Percentiles rank a stretch among this genome's conserved stretches.
Conservation (phyloP, 2,888 invertebrate genomes). For the Leptinotarsa juncta region DNA sequence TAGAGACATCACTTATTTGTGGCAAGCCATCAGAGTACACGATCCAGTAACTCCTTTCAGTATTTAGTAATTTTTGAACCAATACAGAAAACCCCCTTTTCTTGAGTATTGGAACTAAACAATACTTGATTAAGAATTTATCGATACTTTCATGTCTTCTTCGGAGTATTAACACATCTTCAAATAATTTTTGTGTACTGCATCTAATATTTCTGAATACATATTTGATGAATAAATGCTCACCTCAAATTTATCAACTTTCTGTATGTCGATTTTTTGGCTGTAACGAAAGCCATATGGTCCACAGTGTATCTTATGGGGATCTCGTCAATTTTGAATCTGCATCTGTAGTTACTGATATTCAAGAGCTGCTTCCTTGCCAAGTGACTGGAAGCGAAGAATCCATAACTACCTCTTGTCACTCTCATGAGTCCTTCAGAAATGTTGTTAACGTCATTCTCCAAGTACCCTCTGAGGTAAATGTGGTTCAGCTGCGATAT, state of each 20-base stretch:
- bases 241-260: conserved; percentile 68
- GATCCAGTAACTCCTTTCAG: too few relatives aligned
- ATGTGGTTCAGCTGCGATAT: conserved; percentile 58
- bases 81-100: too few relatives aligned
- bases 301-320: conserved; percentile 70
- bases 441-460: conserved; percentile 65
- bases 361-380: conserved; percentile 68
- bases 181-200: neutral
- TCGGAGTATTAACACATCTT: neutral
- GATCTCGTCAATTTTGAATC: conserved; percentile 71
- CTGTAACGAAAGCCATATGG: conserved; percentile 71
- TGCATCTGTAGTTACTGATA: conserved; percentile 62
- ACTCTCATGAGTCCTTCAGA: conserved; percentile 70
- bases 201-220: neutral
- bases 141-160: neutral
- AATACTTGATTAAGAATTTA: neutral
- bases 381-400: conserved; percentile 73
- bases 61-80: too few relatives aligned
- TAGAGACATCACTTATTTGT: too few relatives aligned
- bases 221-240: neutral
- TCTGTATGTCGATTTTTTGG: conserved; percentile 70
- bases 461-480: conserved; percentile 58
- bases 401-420: conserved; percentile 70
- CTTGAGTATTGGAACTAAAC: neutral
- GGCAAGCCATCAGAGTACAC: too few relatives aligned